A percentile compares a stretch with the other conserved stretches of the same genome.
Evolutionary conservation across 1,140 invertebrate genomes (phyloP).

Genomic region (Neotoxoptera formosana): DNA sequence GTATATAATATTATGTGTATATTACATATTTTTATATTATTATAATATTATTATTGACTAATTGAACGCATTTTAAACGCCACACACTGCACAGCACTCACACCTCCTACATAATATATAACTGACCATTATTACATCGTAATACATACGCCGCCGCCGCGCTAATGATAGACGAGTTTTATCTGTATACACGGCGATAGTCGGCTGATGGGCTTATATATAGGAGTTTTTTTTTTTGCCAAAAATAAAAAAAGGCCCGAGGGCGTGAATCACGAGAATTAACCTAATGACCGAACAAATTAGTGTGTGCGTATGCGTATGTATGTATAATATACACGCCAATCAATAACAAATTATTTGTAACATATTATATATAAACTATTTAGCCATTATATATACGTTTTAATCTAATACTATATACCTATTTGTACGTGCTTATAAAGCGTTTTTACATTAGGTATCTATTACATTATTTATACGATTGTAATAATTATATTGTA

Average conservation of each 20-base stretch:
- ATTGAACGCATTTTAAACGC: slow-evolving; percentile 25
- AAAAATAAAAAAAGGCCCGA: neutral
- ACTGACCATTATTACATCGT: neutral
- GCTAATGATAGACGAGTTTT: slow-evolving; percentile 17
- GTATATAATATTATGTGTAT: neutral
- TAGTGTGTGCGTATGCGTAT: neutral
- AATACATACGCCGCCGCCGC: neutral
- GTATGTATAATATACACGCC: neutral
- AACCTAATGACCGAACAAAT: slow-evolving; percentile 36
- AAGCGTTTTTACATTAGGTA: neutral
- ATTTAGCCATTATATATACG: neutral
- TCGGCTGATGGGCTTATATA: neutral
- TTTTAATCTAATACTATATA: neutral
- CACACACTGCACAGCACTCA: neutral
- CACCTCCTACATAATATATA: neutral
- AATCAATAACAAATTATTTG: slow-evolving; percentile 15
- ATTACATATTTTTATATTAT: neutral
- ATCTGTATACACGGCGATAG: neutral
- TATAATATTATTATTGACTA: neutral
- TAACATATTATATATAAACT: neutral
- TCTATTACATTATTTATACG: neutral
- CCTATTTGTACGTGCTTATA: neutral
- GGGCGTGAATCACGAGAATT: neutral
- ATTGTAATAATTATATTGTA: neutral
- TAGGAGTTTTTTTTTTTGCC: neutral